These are phyloP conservation scores for Drosophila grimshawi DNA, from an alignment of 1,140 invertebrate genomes.

Conservation along the genomic window DNA sequence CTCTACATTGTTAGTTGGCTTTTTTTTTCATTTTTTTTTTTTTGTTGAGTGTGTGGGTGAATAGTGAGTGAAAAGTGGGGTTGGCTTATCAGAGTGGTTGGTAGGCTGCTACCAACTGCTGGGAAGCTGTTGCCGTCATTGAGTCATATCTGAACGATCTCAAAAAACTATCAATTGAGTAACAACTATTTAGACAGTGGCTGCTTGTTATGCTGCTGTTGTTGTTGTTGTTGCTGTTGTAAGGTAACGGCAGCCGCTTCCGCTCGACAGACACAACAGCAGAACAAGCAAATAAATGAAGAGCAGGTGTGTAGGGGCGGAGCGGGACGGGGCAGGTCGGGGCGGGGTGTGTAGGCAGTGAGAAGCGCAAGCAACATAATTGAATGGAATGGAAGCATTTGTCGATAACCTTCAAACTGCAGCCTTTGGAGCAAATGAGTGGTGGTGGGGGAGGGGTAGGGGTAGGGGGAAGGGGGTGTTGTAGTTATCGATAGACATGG, in stretches of 20 bases:
- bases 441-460: background rate
- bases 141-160: constrained; percentile 35
- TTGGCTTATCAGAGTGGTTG: constrained; percentile 6
- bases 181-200: constrained; percentile 51
- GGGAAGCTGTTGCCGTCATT: constrained; percentile 24
- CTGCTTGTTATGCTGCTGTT: constrained; percentile 11
- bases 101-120: constrained; percentile 8
- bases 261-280: constrained; percentile 32
- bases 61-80: too few species aligned
- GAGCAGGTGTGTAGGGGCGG: background rate
- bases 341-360: background rate
- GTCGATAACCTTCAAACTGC: constrained; percentile 41
- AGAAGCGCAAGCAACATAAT: constrained; percentile 44
- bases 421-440: background rate
- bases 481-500: constrained; percentile 21
- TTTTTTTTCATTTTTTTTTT: too few species aligned
- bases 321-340: background rate
- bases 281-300: constrained; percentile 24
- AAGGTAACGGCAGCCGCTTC: constrained; percentile 44
- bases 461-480: background rate
- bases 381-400: constrained; percentile 46
- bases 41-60: background rate
- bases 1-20: constrained; percentile 18
- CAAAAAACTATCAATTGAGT: constrained; percentile 40
- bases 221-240: constrained; percentile 29